phyloP scores from a whole-genome alignment of 2,888 invertebrate genomes.

The Sussaba pulchella region DNA sequence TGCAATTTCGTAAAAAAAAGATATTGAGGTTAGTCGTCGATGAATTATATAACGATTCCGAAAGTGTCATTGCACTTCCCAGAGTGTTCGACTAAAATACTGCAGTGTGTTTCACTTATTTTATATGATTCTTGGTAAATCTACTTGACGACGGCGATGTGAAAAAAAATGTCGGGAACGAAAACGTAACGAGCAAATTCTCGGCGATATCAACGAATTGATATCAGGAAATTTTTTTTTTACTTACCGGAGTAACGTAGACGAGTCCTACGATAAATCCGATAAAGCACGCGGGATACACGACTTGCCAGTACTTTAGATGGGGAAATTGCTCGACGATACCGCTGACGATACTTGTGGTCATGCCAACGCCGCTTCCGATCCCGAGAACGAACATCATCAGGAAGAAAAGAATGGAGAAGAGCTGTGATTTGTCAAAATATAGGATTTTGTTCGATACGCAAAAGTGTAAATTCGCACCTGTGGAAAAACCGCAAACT shows the following conservation, averaged over 20 bases:
- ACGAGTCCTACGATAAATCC: constrained; percentile 89
- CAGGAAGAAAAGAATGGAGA: constrained; percentile 92
- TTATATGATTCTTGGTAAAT: too few relatives aligned
- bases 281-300: constrained; percentile 85
- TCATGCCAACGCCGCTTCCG: constrained; percentile 90
- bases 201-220: too few relatives aligned
- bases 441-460: not conserved
- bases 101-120: too few relatives aligned
- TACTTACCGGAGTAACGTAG: constrained; percentile 90
- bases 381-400: constrained; percentile 92
- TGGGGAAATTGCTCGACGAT: constrained; percentile 89
- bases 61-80: too few relatives aligned
- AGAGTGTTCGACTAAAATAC: too few relatives aligned
- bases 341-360: constrained; percentile 89
- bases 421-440: constrained; percentile 87
- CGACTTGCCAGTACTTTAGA: constrained; percentile 87
- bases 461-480: constrained; percentile 55
- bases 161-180: too few relatives aligned
- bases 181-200: too few relatives aligned
- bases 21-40: too few relatives aligned
- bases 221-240: constrained; percentile 6
- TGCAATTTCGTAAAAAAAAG: too few relatives aligned
- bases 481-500: constrained; percentile 66
- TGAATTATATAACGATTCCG: too few relatives aligned
- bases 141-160: too few relatives aligned